A percentile compares a stretch with the other conserved stretches of the same genome.
These are phyloP conservation scores for Megamerina dolium DNA, from an alignment of 2,888 invertebrate species.

Conservation along the genomic window DNA sequence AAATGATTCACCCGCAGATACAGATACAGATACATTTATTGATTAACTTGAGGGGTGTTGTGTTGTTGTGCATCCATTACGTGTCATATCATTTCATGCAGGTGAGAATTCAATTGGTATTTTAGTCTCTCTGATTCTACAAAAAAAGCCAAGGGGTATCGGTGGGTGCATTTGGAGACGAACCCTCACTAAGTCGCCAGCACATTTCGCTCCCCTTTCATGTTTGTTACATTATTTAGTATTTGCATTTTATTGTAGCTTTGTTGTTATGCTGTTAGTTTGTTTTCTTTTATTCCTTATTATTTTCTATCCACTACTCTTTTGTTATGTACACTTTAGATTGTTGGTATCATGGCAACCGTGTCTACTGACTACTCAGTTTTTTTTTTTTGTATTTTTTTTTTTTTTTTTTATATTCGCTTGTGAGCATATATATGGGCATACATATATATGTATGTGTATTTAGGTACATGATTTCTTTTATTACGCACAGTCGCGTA, in stretches of 20 bases:
- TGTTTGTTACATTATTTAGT: no score
- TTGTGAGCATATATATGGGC: not conserved
- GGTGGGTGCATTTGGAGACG: not conserved
- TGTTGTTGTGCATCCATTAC: conserved; percentile 7
- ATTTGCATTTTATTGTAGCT: not conserved
- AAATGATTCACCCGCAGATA: conserved; percentile 11
- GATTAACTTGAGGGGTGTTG: conserved; percentile 7
- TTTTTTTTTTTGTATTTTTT: conserved; percentile 7
- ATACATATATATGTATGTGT: not conserved
- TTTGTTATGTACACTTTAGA: conserved; percentile 40
- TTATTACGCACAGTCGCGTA: no score
- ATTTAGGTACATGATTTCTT: conserved; percentile 3
- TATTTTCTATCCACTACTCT: not conserved
- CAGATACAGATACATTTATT: conserved; percentile 19
- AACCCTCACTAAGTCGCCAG: no score
- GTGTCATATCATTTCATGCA: conserved; percentile 16
- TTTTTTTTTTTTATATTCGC: not conserved
- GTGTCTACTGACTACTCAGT: conserved; percentile 16
- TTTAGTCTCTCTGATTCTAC: no score
- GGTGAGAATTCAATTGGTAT: conserved; percentile 6
- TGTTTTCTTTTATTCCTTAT: not conserved
- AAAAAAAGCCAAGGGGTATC: no score
- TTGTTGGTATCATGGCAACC: conserved; percentile 34
- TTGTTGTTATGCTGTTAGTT: not conserved
- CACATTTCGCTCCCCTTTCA: no score